These are phyloP conservation scores for Crambe crambe DNA, from an alignment of 37 sponge, comb jelly and placozoan species.

Conservation along the genomic window DNA sequence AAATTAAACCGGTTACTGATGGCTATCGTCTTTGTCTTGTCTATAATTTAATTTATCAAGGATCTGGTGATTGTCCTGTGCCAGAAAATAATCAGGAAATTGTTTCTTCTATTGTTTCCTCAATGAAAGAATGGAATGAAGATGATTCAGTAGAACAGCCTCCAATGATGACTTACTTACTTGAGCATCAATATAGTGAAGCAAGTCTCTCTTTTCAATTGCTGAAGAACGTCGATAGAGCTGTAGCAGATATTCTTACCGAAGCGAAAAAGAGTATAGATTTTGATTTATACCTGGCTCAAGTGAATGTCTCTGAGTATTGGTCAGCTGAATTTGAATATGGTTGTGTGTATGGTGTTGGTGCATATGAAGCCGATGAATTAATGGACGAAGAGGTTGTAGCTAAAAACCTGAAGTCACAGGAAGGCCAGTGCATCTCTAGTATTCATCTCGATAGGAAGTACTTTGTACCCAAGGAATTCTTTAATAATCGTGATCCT, in stretches of 20 bases:
- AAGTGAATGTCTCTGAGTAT: neutral
- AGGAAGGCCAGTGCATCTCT: neutral
- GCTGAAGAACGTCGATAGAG: slow-evolving; percentile 47
- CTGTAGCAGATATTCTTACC: slow-evolving; percentile 11
- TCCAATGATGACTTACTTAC: too few species aligned
- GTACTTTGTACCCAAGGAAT: neutral
- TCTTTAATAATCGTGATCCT: neutral
- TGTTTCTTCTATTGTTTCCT: too few species aligned
- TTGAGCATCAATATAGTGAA: too few species aligned
- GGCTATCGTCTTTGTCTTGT: too few species aligned
- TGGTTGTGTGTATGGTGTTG: neutral
- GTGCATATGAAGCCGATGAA: neutral
- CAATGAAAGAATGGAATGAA: too few species aligned
- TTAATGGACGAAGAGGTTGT: neutral
- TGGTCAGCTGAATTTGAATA: slow-evolving; percentile 13
- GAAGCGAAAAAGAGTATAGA: neutral
- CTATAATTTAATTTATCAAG: too few species aligned
- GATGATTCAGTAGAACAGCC: too few species aligned
- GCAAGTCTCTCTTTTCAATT: slow-evolving; percentile 27
- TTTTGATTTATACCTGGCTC: slow-evolving; percentile 34
- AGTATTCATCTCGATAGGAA: neutral
- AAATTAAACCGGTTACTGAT: too few species aligned
- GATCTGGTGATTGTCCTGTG: too few species aligned
- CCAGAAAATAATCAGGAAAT: too few species aligned
- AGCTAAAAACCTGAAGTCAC: neutral